phyloP scores from a whole-genome alignment of 2,888 invertebrate species.

The Cyrtodaria siliqua region DNA sequence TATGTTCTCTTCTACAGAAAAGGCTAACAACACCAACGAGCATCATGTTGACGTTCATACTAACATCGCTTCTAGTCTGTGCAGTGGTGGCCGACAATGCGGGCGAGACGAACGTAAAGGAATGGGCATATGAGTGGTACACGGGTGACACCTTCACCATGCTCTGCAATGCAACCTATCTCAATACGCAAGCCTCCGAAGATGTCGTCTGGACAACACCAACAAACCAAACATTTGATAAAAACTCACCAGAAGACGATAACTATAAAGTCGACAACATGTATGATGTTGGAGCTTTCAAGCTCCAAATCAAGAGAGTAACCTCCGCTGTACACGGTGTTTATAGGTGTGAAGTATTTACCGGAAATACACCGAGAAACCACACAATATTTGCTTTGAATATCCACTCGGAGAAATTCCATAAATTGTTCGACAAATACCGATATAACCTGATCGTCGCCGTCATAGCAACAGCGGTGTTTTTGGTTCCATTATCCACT shows the following conservation, averaged over 20 bases:
- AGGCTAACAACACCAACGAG: too few relatives aligned
- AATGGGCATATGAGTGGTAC: too few relatives aligned
- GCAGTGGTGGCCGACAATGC: too few relatives aligned
- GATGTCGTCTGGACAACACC: too few relatives aligned
- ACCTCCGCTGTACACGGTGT: conserved; percentile 57
- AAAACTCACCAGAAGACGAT: not conserved
- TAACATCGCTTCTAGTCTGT: too few relatives aligned
- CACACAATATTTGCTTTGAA: conserved; percentile 57
- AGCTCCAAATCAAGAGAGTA: conserved; percentile 57
- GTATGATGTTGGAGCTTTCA: conserved; percentile 31
- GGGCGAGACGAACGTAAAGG: too few relatives aligned
- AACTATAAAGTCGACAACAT: conserved; percentile 36
- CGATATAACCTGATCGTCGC: conserved; percentile 65
- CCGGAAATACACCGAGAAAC: not conserved
- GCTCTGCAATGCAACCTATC: too few relatives aligned
- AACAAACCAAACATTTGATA: too few relatives aligned
- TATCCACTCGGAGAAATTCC: conserved; percentile 39
- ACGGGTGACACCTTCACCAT: too few relatives aligned
- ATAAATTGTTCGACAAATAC: conserved; percentile 56
- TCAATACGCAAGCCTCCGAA: too few relatives aligned
- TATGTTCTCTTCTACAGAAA: too few relatives aligned
- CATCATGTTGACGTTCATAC: too few relatives aligned
- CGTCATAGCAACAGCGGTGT: conserved; percentile 62
- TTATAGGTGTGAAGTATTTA: conserved; percentile 64
- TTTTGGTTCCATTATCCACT: conserved; percentile 55